A percentile compares a stretch with the other conserved stretches of the same genome.
These are phyloP conservation scores for Plebejus melissa DNA, from an alignment of 2,888 invertebrate genomes.

Conservation along the genomic window DNA sequence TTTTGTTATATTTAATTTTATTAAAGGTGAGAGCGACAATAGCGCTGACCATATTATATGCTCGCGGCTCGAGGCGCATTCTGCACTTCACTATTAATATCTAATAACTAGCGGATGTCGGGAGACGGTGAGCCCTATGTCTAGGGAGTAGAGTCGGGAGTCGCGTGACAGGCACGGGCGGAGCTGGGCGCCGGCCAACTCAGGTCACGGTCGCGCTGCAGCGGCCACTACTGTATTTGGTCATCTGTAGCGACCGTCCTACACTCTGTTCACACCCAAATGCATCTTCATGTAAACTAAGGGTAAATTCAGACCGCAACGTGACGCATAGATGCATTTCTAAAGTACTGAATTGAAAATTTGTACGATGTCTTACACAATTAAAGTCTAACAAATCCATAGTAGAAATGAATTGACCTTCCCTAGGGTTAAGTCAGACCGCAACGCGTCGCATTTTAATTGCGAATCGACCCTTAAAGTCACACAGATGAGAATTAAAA, in stretches of 20 bases:
- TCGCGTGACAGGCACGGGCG: constrained; percentile 27
- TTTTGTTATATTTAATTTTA: too few species aligned
- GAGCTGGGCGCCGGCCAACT: not conserved
- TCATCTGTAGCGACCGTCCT: not conserved
- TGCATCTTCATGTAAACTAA: not conserved
- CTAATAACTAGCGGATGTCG: constrained; percentile 32
- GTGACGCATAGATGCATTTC: too few species aligned
- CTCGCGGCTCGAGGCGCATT: constrained; percentile 56
- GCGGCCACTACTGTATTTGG: not conserved
- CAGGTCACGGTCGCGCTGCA: constrained; percentile 5
- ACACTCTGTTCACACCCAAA: not conserved
- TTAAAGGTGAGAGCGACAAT: not conserved
- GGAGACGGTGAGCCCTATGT: constrained; percentile 40
- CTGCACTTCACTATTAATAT: constrained; percentile 65
- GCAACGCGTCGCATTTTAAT: too few species aligned
- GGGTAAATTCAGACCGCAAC: not conserved
- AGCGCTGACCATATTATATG: constrained; percentile 70
- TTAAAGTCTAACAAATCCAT: too few species aligned
- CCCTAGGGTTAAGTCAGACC: too few species aligned
- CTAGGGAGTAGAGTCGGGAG: constrained; percentile 37
- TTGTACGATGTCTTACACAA: too few species aligned
- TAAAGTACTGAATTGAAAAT: too few species aligned
- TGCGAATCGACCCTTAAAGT: too few species aligned
- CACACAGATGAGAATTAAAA: too few species aligned
- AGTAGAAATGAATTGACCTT: too few species aligned